Evolutionary conservation across 1,140 invertebrate species (phyloP), one percentile per base, ranked within the genome.

Genomic region (Drosophila orena): DNA sequence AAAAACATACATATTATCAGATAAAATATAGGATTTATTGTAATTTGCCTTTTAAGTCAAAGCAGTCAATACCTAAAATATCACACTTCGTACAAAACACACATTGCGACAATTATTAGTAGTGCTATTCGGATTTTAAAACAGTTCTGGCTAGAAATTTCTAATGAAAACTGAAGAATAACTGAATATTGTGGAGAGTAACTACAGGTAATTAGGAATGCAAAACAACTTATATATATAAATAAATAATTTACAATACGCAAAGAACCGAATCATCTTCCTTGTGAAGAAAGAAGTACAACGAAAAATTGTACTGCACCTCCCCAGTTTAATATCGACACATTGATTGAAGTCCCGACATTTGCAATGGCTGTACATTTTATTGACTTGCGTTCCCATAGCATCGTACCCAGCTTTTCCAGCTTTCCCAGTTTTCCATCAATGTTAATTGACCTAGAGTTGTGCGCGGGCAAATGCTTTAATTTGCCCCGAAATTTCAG

Each of bases 321-420:
- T 42, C 10, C 38, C 30, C 59, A 65, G 55, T 65, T 65, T 68
- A 54, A 56, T 68, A 43, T 56, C 65, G 77, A 77, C 81, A 81
- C 59, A 59, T 81, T 86, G 81, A 84, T 84, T 80, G 77, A 84
- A 77, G 77, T 60, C 77, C 74, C 58, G 77, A 77, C 77, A 86
- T 61, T 77, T 79, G 77, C 70, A 80, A 76, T 80, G 73, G 56
- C 66, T 46, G 46, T 57, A 42, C 60, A 50, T 77, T 81, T 81
- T 73, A 79, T 81, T 77, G 73, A 77, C 77, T 59, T 58, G 49
- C 59, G 58, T 58, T 34, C 43, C 38, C 34, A 24, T n/a, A n/a
- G n/a, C 30, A 34, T 27, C 17, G 22, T 24, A n/a, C 54, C 46
- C 38, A 22, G 15, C 35, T 37, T 52, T 22, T 7, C 42, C 40